A percentile compares a stretch with the other conserved stretches of the same genome.
These are phyloP conservation scores for Apodemia mormo DNA, from an alignment of 2,888 invertebrate genomes.

Conservation along the genomic window DNA sequence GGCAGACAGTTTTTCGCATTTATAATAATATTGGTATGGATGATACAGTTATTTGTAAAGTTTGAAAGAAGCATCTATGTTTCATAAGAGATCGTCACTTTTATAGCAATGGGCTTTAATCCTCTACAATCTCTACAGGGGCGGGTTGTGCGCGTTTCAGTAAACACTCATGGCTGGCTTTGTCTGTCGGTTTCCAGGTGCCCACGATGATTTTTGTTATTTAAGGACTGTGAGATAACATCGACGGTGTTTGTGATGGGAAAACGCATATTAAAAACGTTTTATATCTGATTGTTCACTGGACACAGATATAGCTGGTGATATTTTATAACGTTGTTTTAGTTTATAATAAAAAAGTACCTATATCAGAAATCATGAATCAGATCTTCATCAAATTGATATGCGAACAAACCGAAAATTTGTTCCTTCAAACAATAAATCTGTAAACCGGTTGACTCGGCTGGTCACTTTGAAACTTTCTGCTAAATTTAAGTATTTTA, in stretches of 20 bases:
- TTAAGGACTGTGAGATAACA: not conserved
- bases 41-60: not conserved
- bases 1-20: not conserved
- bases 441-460: too few species aligned
- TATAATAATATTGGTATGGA: not conserved
- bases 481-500: too few species aligned
- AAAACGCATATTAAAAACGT: not conserved
- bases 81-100: not conserved
- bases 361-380: too few species aligned
- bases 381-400: too few species aligned
- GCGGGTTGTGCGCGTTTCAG: not conserved
- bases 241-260: not conserved
- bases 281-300: not conserved
- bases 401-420: too few species aligned
- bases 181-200: not conserved
- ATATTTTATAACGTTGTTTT: too few species aligned
- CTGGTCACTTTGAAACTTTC: too few species aligned
- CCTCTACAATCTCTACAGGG: not conserved
- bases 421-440: too few species aligned
- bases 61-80: not conserved
- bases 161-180: conserved; percentile 5
- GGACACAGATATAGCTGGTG: not conserved
- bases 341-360: too few species aligned
- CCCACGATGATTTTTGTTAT: not conserved
- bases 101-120: conserved; percentile 5